Base-by-base conservation (phyloP, 2,797 vertebrate genomes). In the Semotilus atromaculatus region DNA sequence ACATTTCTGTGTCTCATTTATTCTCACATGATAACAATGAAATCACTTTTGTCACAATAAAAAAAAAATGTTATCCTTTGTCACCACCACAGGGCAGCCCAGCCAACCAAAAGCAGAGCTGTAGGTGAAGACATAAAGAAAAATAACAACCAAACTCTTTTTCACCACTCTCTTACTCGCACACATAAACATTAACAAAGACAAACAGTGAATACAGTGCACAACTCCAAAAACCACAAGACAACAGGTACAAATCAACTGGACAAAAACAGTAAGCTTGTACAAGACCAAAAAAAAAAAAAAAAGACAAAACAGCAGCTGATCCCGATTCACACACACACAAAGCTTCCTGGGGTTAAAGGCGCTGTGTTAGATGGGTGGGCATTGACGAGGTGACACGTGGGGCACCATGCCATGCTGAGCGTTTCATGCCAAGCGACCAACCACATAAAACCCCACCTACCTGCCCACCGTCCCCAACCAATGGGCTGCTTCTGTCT, bases 381-480 rank as follows among this genome's bases (percentile, higher is more conserved):
- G 85, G 82, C 74, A 38, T 66, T 55, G 86, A 88, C 82, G 53
- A 76, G 86, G 88, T 89, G 89, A 90, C 89, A 89, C 71, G 58
- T 81, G 80, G 88, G 88, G 88, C 90, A 90, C 91, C 90, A 93
- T 94, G 94, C 93, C 94, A 96, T 95, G 94, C 93, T 77, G 88
- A 94, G 91, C 89, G 82, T 88, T 92, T 92, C 94, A 95, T 94
- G 94, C 95, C 89, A 92, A 93, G 90, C 91, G 82, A 77, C 87
- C 85, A 91, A 87, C 90, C 87, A 89, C 75, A 91, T 83, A 86
- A 91, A 88, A 91, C 93, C 93, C 90, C 89, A 94, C 94, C 93
- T 96, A 95, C 95, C 95, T 96, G 94, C 93, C 94, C 93, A 93
- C 92, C 89, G 88, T 95, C 93, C 89, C 92, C 93, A 87, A 93